phyloP scores from a whole-genome alignment of 1,140 invertebrate genomes.

The Aphidius gifuensis region DNA sequence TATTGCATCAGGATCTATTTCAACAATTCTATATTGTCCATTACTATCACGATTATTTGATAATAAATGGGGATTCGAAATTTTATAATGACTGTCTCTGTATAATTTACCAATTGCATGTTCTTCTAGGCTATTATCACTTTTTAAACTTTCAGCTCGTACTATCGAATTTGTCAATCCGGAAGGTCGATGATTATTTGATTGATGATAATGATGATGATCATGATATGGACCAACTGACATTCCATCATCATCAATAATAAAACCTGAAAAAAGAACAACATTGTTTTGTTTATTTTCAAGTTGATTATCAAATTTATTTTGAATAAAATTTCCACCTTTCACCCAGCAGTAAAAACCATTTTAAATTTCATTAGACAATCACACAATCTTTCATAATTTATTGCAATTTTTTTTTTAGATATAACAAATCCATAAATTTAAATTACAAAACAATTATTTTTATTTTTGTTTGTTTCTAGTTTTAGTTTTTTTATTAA shows the following conservation, averaged over 20 bases:
- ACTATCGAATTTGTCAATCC: slow-evolving; percentile 19
- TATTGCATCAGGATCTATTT: slow-evolving; percentile 35
- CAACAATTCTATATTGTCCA: slow-evolving; percentile 28
- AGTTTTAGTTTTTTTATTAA: neutral
- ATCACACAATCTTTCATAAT: no score
- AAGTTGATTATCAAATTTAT: neutral
- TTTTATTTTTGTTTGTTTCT: no score
- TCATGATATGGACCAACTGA: slow-evolving; percentile 26
- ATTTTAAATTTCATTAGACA: neutral
- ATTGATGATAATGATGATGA: slow-evolving; percentile 21
- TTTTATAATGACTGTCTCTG: slow-evolving; percentile 25
- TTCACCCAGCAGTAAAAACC: neutral
- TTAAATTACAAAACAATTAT: no score
- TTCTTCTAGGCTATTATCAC: slow-evolving; percentile 36
- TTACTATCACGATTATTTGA: slow-evolving; percentile 9
- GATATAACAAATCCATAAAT: no score
- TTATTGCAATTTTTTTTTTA: no score
- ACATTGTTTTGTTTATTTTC: neutral
- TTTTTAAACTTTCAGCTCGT: slow-evolving; percentile 32
- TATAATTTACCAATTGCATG: slow-evolving; percentile 18
- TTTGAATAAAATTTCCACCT: neutral
- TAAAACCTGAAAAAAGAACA: slow-evolving; percentile 34
- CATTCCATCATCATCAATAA: slow-evolving; percentile 35
- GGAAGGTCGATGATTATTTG: slow-evolving; percentile 16
- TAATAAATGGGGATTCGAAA: slow-evolving; percentile 12